Evolutionary conservation across 37 sponge, comb jelly and placozoan species (phyloP), one percentile per base, ranked within the genome.

Genomic region (Beroe ovata): DNA sequence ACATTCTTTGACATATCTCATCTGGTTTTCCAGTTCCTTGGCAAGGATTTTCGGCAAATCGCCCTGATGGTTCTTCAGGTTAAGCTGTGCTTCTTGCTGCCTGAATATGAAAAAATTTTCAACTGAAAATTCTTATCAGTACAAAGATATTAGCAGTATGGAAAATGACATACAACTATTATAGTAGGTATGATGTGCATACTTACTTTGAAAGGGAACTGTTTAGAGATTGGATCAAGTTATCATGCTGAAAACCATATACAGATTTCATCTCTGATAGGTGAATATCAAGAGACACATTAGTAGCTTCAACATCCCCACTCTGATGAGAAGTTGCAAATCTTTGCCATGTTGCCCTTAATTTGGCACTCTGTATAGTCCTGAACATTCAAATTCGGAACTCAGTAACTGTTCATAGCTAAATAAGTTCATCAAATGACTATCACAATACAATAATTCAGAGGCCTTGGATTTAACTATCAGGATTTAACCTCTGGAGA

Each of bases 1-100:
- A 77, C 84, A 20, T 42, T 77, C 47, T 77, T 77, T 77, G 0
- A 77, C 38, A 40, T 77, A 77, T 30, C 47, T 77, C 84, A 77
- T 77, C 84, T 77, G 84, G 25, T 77, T 77, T 36, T 77, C 84
- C 4, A 77, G 84, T 40, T 77, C 84, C 33, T 77, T 77, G 33
- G 84, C 84, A 36, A 77, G 54, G 11, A 77, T 42, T 54, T 77
- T 77, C 3, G 84, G 84, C 6, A 77, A n/a, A 35, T 77, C 84
- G 41, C 38, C 25, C 22, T 39, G 84, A 42, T 42, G 54, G 38
- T 77, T 77, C 54, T 77, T 77, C 54, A 77, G 42, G 41, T 42
- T 77, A 6, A 77, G 84, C 54, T 77, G 54, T 19, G 42, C 84
- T 4, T 39, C 42, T 40, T 77, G 84, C 4, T 77, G 69, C 69